Conservation (phyloP, 1,140 invertebrate genomes). For the Sarcophaga peregrina region DNA sequence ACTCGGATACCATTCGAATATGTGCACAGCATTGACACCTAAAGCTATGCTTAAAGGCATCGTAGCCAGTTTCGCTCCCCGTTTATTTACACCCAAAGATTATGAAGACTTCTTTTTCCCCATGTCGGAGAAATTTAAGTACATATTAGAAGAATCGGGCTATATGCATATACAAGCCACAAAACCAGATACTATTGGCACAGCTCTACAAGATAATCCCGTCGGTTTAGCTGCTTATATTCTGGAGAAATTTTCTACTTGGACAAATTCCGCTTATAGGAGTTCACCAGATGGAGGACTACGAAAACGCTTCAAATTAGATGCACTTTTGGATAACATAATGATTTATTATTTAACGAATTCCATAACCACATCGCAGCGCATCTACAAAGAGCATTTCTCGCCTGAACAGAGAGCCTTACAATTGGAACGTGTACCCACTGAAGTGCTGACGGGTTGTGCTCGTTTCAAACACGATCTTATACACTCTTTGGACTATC, state of each 20-base stretch:
- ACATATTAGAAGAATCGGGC: slow-evolving; percentile 77
- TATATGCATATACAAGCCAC: slow-evolving; percentile 88
- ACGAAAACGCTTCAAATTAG: slow-evolving; percentile 71
- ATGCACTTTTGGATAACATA: slow-evolving; percentile 86
- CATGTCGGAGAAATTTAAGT: slow-evolving; percentile 67
- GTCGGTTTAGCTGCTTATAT: slow-evolving; percentile 83
- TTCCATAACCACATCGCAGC: slow-evolving; percentile 79
- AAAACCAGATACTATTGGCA: slow-evolving; percentile 88
- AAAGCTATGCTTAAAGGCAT: slow-evolving; percentile 51
- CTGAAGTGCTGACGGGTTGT: slow-evolving; percentile 75
- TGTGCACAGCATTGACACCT: slow-evolving; percentile 67
- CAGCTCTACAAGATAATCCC: slow-evolving; percentile 75
- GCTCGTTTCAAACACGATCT: slow-evolving; percentile 77
- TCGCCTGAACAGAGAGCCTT: slow-evolving; percentile 61
- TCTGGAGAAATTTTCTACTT: slow-evolving; percentile 86
- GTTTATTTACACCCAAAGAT: slow-evolving; percentile 71
- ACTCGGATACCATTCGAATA: slow-evolving; percentile 72
- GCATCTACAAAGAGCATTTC: slow-evolving; percentile 80
- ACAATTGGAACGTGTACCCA: slow-evolving; percentile 71
- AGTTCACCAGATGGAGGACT: slow-evolving; percentile 78
- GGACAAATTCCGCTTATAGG: slow-evolving; percentile 75
- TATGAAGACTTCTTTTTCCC: slow-evolving; percentile 75
- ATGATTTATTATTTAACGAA: slow-evolving; percentile 89
- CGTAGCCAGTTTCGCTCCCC: slow-evolving; percentile 70
- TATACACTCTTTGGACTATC: slow-evolving; percentile 68